phyloP scores from a whole-genome alignment of 1,140 invertebrate genomes.

The Copidosoma floridanum region DNA sequence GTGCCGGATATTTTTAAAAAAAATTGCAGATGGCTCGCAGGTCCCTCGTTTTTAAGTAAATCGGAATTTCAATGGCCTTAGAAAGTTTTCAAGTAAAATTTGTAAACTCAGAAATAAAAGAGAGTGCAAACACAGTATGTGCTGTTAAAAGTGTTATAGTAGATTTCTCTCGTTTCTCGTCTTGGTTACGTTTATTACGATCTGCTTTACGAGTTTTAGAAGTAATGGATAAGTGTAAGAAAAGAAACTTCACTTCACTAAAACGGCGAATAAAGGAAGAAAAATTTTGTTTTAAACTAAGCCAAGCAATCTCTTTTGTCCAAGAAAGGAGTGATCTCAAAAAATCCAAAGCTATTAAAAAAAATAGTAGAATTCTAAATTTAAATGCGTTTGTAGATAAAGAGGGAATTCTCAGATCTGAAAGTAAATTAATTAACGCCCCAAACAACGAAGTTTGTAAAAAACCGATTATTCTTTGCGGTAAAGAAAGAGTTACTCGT shows the following conservation, averaged over 20 bases:
- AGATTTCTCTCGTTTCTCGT: no score
- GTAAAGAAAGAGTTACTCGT: not conserved
- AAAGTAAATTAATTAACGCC: not conserved
- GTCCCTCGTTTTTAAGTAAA: not conserved
- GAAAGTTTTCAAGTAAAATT: no score
- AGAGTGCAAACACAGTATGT: no score
- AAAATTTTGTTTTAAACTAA: not conserved
- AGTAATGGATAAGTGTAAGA: not conserved
- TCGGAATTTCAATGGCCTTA: no score
- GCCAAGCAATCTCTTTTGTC: not conserved
- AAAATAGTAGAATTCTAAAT: not conserved
- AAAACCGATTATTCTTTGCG: conserved; percentile 18
- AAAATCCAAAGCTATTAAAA: not conserved
- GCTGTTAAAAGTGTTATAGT: no score
- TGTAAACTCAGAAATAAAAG: no score
- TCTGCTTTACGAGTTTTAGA: not conserved
- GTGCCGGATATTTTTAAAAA: not conserved
- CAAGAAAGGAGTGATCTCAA: not conserved
- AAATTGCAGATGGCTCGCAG: not conserved
- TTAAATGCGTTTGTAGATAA: not conserved
- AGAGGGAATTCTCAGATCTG: not conserved
- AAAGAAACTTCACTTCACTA: not conserved
- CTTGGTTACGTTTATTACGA: not conserved
- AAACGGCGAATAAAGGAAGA: not conserved
- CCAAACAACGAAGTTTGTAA: not conserved